These are phyloP conservation scores for Plotosus lineatus DNA, from an alignment of 2,113 vertebrate genomes.

Conservation along the genomic window DNA sequence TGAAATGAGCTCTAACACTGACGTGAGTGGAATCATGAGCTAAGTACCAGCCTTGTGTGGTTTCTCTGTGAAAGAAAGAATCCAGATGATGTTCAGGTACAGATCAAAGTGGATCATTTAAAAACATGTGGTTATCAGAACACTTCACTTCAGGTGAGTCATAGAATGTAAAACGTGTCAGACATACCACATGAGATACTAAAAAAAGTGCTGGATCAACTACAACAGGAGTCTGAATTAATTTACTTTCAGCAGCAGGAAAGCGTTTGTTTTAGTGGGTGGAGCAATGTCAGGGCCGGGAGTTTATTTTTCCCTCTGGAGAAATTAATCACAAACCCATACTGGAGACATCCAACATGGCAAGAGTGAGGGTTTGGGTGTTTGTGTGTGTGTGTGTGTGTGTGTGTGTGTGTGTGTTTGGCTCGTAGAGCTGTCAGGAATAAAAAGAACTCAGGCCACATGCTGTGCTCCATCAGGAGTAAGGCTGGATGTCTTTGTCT, in stretches of 20 bases:
- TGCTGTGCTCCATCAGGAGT: background rate
- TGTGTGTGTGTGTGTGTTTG: slow-evolving; percentile 15
- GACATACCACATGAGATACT: background rate
- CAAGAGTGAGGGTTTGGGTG: background rate
- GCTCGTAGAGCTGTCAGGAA: background rate
- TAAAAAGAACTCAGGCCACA: background rate
- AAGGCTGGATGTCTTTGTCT: background rate
- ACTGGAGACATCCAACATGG: background rate
- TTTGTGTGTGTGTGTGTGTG: slow-evolving; percentile 7
- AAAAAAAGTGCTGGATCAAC: background rate
- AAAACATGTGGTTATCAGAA: background rate
- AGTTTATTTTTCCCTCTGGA: background rate
- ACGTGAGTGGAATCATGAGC: background rate
- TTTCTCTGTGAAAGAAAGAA: background rate
- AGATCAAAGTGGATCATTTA: background rate
- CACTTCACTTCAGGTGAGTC: background rate
- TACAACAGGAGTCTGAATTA: background rate
- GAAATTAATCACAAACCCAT: background rate
- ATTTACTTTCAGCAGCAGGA: background rate
- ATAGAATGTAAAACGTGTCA: background rate
- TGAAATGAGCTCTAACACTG: background rate
- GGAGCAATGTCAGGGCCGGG: background rate
- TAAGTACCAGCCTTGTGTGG: background rate
- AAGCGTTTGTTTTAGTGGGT: background rate
- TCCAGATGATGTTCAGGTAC: background rate